Percentiles rank a stretch among this genome's conserved stretches.
Conservation (phyloP, 2,797 vertebrate genomes). For the Coregonus ussuriensis region DNA sequence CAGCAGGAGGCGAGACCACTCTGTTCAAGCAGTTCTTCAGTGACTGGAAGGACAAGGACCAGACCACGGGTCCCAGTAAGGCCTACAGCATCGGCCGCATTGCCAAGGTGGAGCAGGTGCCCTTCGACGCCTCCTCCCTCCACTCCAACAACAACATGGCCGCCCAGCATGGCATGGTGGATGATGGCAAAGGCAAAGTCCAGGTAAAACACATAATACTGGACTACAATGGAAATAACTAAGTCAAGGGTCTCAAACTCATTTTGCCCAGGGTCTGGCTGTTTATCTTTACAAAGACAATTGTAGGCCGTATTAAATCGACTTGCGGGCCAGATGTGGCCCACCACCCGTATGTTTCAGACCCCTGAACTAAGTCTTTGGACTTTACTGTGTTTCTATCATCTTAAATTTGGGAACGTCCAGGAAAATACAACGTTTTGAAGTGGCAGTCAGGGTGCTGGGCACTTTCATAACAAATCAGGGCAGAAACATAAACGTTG, state of each 20-base stretch:
- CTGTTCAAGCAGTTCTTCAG: slow-evolving; percentile 82
- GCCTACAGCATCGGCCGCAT: slow-evolving; percentile 71
- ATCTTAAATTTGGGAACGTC: too few species aligned
- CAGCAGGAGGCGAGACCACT: slow-evolving; percentile 74
- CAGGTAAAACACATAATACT: slow-evolving; percentile 59
- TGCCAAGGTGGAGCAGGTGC: slow-evolving; percentile 72
- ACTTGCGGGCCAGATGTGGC: too few species aligned
- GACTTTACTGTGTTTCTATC: too few species aligned
- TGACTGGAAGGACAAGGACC: slow-evolving; percentile 78
- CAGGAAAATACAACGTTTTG: too few species aligned
- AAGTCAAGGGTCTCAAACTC: background rate
- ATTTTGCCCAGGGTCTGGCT: background rate
- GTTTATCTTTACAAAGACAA: background rate
- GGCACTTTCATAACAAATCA: background rate
- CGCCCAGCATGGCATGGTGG: slow-evolving; percentile 82
- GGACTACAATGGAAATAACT: background rate
- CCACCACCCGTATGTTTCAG: too few species aligned
- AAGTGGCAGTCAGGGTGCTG: background rate
- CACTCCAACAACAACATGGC: slow-evolving; percentile 79
- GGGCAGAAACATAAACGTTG: background rate
- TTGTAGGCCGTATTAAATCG: too few species aligned
- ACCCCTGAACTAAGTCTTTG: too few species aligned
- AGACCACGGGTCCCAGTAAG: slow-evolving; percentile 73
- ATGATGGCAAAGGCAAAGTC: slow-evolving; percentile 78
- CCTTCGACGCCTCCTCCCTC: slow-evolving; percentile 77